Evolutionary conservation across 2,113 vertebrate genomes (phyloP).

Genomic region (Ammodytes dubius): DNA sequence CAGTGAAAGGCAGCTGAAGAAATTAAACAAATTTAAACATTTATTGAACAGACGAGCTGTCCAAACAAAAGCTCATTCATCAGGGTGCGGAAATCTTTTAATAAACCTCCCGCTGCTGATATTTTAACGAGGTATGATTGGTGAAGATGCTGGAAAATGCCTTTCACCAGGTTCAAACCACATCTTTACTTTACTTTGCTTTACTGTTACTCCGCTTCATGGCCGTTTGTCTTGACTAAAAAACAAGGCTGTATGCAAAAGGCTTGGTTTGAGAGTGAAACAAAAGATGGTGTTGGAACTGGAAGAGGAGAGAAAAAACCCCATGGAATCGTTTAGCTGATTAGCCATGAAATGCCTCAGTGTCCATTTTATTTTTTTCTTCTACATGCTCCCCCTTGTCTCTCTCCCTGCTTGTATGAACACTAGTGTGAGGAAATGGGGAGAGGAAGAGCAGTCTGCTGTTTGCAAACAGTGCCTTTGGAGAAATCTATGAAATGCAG

Average conservation of each 20-base stretch:
- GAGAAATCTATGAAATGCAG: slow-evolving; percentile 83
- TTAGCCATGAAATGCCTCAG: slow-evolving; percentile 80
- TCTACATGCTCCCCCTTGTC: slow-evolving; percentile 52
- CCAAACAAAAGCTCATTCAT: slow-evolving; percentile 51
- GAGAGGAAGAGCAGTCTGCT: slow-evolving; percentile 78
- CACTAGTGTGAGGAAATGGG: slow-evolving; percentile 71
- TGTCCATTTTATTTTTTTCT: slow-evolving; percentile 42
- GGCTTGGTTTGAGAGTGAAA: slow-evolving; percentile 53
- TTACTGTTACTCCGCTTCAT: slow-evolving; percentile 62
- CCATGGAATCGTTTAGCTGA: slow-evolving; percentile 60
- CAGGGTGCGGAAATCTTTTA: slow-evolving; percentile 46
- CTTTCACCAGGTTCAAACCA: slow-evolving; percentile 49
- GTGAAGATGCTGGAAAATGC: slow-evolving; percentile 69
- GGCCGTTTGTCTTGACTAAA: slow-evolving; percentile 40
- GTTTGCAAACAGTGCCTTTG: slow-evolving; percentile 87
- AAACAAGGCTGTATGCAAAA: slow-evolving; percentile 47
- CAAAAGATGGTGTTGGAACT: slow-evolving; percentile 50
- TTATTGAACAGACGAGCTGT: slow-evolving; percentile 52
- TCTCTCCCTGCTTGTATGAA: slow-evolving; percentile 71
- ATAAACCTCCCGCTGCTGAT: slow-evolving; percentile 68
- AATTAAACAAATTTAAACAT: slow-evolving; percentile 2
- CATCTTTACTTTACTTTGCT: slow-evolving; percentile 51
- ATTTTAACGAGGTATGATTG: slow-evolving; percentile 58
- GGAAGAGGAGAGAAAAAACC: slow-evolving; percentile 41
- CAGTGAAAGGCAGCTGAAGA: slow-evolving; percentile 74